Evolutionary conservation across 2,797 vertebrate species (phyloP).

Genomic region (Chrosomus eos): DNA sequence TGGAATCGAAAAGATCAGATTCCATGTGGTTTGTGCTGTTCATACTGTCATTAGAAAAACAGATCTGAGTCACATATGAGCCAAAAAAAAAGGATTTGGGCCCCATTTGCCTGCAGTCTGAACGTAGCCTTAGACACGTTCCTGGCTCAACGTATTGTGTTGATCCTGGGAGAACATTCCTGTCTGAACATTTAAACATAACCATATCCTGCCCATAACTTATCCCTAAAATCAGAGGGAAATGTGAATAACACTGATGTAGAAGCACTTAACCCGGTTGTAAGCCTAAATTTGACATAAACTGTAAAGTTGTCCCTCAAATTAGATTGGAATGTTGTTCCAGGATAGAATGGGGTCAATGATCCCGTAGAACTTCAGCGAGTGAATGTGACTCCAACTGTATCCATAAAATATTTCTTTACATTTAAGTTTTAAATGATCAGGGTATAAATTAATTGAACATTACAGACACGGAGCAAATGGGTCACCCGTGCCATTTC

Average conservation of each 20-base stretch:
- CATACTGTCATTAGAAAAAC: no score
- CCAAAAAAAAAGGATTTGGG: no score
- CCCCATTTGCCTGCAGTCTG: no score
- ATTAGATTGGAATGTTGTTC: background rate
- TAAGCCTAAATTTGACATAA: background rate
- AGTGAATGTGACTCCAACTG: background rate
- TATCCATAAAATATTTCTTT: conserved; percentile 15
- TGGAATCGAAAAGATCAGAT: no score
- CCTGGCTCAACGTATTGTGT: background rate
- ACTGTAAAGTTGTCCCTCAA: background rate
- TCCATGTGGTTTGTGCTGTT: no score
- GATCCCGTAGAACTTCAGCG: background rate
- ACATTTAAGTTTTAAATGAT: background rate
- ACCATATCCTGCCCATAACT: no score
- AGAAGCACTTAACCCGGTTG: background rate
- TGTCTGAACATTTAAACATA: background rate
- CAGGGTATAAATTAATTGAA: conserved; percentile 1
- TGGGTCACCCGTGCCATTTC: conserved; percentile 31
- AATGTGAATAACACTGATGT: background rate
- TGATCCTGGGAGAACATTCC: background rate
- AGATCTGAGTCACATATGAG: no score
- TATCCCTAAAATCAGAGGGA: background rate
- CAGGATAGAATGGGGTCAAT: no score
- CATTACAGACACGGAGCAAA: conserved; percentile 17
- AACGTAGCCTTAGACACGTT: background rate